Evolutionary conservation across 2,797 vertebrate genomes (phyloP), one percentile per base, ranked within the genome.

Genomic region (Apodemus agrarius): DNA sequence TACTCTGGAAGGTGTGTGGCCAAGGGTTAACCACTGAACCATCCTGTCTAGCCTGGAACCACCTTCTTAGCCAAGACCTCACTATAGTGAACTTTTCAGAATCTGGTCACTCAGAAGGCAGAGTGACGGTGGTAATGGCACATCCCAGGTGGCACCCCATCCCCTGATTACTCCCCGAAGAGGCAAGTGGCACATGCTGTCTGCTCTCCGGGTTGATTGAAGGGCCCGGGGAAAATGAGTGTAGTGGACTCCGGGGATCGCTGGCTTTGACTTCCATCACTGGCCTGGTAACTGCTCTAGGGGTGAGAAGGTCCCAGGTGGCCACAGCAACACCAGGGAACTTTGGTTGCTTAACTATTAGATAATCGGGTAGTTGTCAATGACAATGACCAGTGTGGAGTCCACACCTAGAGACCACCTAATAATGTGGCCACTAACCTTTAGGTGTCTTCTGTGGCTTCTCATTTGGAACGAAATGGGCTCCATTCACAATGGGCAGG

Each of bases 331-430:
- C 24, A 9, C 74, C n/a, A 1, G 67, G 49, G 2, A 67, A 31
- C 21, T 37, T 6, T 2, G 13, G 63, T 52, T n/a, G 67, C 69
- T 63, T 81, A 12, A 61, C 24, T 40, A n/a, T 31, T 52, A 40
- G 29, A 8, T 11, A 11, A 37, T 4, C 31, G 34, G 40, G 8
- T 13, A 14, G 34, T 4, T 43, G 75, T 40, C 11, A 12, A n/a
- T 37, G 46, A 46, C 16, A 37, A 67, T 1, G 2, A 11, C 3
- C 21, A 10, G n/a, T 5, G 1, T 21, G 0, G 37, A 0, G 0
- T 16, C 13, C 11, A 6, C 17, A 81, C 21, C 21, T 26, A 21
- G 40, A 59, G 52, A 31, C n/a, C 21, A 17, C 14, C 1, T 29
- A 0, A 40, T 0, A 59, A 0, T 11, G 22, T 19, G 29, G n/a